Conservation (phyloP, 2,888 invertebrate species). For the Lucinisca nassula region DNA sequence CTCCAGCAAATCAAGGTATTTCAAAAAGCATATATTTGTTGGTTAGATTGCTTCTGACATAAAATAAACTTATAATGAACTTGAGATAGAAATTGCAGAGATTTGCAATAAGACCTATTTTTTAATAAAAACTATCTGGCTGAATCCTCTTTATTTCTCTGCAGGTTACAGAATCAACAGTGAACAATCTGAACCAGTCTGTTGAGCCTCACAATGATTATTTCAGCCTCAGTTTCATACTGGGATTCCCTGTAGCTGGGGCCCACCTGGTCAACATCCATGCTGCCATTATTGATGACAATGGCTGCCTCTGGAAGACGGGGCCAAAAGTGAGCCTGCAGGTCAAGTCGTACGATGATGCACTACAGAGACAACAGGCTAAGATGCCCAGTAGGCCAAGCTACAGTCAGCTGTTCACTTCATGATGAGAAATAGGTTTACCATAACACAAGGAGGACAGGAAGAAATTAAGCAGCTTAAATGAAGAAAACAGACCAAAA, state of each 20-base stretch:
- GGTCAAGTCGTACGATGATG: conserved; percentile 93
- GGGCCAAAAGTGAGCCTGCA: conserved; percentile 94
- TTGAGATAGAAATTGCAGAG: no score
- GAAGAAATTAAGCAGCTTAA: no score
- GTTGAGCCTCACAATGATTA: conserved; percentile 97
- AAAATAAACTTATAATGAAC: no score
- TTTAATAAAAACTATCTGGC: no score
- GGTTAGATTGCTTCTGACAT: no score
- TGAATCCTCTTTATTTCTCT: no score
- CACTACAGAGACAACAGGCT: conserved; percentile 79
- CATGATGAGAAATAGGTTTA: no score
- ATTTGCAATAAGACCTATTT: no score
- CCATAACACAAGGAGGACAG: no score
- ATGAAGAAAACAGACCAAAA: no score
- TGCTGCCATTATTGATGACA: conserved; percentile 93
- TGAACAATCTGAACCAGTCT: conserved; percentile 91
- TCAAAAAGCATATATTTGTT: no score
- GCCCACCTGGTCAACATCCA: conserved; percentile 94
- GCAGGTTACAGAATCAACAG: conserved; percentile 80
- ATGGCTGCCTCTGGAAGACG: conserved; percentile 96
- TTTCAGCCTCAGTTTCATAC: conserved; percentile 96
- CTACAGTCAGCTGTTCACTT: conserved; percentile 51
- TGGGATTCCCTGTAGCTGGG: conserved; percentile 90
- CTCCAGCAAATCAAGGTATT: no score
- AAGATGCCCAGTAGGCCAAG: conserved; percentile 53